Base-by-base conservation (phyloP, 1,140 invertebrate species). In the Acromyrmex heyeri region DNA sequence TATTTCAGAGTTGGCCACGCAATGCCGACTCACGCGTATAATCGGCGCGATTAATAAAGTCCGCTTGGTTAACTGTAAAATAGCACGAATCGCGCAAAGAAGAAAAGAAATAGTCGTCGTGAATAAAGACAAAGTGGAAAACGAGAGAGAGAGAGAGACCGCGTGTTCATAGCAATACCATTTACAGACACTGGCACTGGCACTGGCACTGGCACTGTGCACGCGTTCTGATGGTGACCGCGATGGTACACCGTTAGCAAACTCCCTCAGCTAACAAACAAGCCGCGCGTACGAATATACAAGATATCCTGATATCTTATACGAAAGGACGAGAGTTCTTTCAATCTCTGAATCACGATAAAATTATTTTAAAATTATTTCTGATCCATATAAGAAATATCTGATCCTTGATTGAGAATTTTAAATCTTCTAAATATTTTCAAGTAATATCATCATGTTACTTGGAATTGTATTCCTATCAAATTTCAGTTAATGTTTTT, bases 231-330 rank as follows among this genome's bases (percentile, higher is more conserved):
- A 83, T 78, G 55, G 50, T 72, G 30, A 87, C 61, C 64, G 61
- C 75, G 64, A 76, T 81, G 24, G 30, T 61, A 44, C 83, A 65
- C 44, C 75, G 55, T 65, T 48, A 57, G 48, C 57, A 70, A 90
- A 88, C 85, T 91, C 79, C 75, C 78, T 90, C 76, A 67, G 72
- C 83, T 55, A 88, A 76, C 79, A 82, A 82, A 61, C 79, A 30
- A 30, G 27, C 30, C 77, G 82, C 77, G 78, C 67, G 55, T 87
- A 21, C 55, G 50, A 10, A 50, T 86, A 64, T 67, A 65, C 81
- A 55, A 44, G 21, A 50, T 69, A 44, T 50, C 5, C 12, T 21
- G 12, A 24, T 34, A 48, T 30, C 24, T 24, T 24, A 30, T 8
- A 48, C 10, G 12, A 69, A 24, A 48, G 2, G 34, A 24, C 18